Conservation (phyloP, 2,888 invertebrate species). For the Rotaria macrura region DNA sequence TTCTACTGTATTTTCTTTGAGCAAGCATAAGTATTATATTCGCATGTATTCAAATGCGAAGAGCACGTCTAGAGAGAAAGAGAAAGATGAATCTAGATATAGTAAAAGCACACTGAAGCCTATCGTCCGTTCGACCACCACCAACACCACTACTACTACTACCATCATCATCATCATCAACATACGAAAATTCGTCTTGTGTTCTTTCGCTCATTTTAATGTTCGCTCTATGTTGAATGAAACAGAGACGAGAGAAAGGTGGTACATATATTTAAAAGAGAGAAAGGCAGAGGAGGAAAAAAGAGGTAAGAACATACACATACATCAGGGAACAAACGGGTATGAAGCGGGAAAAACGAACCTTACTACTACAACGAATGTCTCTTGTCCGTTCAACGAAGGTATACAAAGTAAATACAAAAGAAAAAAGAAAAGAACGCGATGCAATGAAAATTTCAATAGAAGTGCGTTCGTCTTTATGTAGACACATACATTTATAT, state of each 20-base stretch:
- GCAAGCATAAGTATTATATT: conserved; percentile 12
- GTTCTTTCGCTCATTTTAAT: not conserved
- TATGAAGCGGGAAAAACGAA: conserved; percentile 12
- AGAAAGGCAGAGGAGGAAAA: not conserved
- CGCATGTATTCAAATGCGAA: conserved; percentile 12
- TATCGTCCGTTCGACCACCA: not conserved
- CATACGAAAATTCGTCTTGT: not conserved
- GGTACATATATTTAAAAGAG: not conserved
- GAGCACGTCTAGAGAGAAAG: conserved; percentile 15
- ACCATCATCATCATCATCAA: not conserved
- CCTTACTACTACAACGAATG: not conserved
- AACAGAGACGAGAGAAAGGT: not conserved
- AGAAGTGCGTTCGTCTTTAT: conserved; percentile 3
- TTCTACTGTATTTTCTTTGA: conserved; percentile 10
- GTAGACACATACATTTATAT: conserved; percentile 11
- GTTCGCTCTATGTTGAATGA: not conserved
- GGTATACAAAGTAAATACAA: not conserved
- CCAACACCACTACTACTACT: too few species aligned
- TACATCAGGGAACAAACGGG: conserved; percentile 12
- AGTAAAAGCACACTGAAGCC: not conserved
- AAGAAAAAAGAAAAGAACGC: not conserved
- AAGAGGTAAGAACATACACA: conserved; percentile 1
- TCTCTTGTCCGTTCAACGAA: not conserved
- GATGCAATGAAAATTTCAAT: conserved; percentile 8
- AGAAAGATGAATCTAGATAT: conserved; percentile 12